These are phyloP conservation scores for Sorex araneus DNA, from an alignment of 2,113 vertebrate species.

Conservation along the genomic window DNA sequence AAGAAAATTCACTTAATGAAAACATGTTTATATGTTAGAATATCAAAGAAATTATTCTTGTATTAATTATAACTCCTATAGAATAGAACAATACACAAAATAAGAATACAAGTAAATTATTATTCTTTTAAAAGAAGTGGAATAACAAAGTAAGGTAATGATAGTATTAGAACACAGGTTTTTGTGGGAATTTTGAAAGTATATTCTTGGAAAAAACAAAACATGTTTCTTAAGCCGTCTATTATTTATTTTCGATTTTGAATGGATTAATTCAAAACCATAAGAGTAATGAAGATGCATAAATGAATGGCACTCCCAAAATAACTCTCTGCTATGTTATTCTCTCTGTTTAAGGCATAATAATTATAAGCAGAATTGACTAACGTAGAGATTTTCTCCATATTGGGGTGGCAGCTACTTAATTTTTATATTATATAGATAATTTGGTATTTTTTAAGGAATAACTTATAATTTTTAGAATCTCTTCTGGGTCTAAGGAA, in stretches of 20 bases:
- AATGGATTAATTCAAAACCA: too few relatives aligned
- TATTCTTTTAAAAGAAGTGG: conserved; percentile 1
- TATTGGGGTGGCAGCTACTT: not conserved
- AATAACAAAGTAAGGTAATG: not conserved
- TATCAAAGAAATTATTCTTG: not conserved
- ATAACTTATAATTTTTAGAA: not conserved
- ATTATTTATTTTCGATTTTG: not conserved
- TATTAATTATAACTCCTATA: too few relatives aligned
- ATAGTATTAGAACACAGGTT: not conserved
- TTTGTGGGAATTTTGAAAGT: too few relatives aligned
- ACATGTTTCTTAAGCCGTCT: not conserved
- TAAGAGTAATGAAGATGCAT: too few relatives aligned
- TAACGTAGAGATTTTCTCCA: not conserved
- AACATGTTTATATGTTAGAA: not conserved
- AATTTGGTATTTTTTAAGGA: not conserved
- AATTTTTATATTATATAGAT: not conserved
- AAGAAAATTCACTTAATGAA: conserved; percentile 27
- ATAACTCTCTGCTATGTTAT: not conserved
- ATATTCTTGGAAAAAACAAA: not conserved
- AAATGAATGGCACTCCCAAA: too few relatives aligned
- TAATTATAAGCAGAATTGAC: not conserved
- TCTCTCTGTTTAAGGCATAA: not conserved
- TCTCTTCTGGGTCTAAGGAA: not conserved
- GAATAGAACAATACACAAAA: not conserved
- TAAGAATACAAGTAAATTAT: conserved; percentile 14